Evolutionary conservation across 1,140 invertebrate species (phyloP).

Genomic region (Anoplophora glabripennis): DNA sequence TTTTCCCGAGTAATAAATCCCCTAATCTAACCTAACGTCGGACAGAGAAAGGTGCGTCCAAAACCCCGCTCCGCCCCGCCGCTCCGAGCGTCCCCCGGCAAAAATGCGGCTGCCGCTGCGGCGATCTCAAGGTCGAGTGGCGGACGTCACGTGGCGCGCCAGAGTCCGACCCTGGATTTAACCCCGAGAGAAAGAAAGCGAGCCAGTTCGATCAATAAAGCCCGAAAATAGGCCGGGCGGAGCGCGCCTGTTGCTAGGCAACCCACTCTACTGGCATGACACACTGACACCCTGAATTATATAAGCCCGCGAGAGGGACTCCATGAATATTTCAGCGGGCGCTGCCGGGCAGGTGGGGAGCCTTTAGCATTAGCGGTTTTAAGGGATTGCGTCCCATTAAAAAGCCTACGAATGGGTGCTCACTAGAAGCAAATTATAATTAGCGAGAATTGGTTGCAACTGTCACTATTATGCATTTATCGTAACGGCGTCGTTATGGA

Average conservation of each 20-base stretch:
- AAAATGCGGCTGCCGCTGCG: background rate
- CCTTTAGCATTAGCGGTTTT: background rate
- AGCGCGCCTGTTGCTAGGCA: constrained; percentile 45
- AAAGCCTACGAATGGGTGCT: too few relatives aligned
- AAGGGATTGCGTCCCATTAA: too few relatives aligned
- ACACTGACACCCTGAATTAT: constrained; percentile 43
- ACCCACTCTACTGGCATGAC: constrained; percentile 42
- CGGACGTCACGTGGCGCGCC: background rate
- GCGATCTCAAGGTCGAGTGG: background rate
- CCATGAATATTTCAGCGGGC: background rate
- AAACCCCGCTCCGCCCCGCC: too few relatives aligned
- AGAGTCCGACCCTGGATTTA: constrained; percentile 20
- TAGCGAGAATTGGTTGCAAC: too few relatives aligned
- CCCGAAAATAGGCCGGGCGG: constrained; percentile 48
- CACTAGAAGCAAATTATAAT: too few relatives aligned
- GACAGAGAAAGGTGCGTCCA: background rate
- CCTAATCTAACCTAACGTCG: background rate
- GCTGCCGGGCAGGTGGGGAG: background rate
- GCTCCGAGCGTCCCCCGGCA: background rate
- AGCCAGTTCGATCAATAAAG: constrained; percentile 43
- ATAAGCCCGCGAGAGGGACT: constrained; percentile 3
- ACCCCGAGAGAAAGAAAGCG: constrained; percentile 34
- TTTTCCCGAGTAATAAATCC: too few relatives aligned
- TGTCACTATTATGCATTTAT: too few relatives aligned
- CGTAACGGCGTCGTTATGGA: too few relatives aligned